Evolutionary conservation across 1,140 invertebrate species (phyloP), one percentile per base, ranked within the genome.

Genomic region (Nymphalis io): DNA sequence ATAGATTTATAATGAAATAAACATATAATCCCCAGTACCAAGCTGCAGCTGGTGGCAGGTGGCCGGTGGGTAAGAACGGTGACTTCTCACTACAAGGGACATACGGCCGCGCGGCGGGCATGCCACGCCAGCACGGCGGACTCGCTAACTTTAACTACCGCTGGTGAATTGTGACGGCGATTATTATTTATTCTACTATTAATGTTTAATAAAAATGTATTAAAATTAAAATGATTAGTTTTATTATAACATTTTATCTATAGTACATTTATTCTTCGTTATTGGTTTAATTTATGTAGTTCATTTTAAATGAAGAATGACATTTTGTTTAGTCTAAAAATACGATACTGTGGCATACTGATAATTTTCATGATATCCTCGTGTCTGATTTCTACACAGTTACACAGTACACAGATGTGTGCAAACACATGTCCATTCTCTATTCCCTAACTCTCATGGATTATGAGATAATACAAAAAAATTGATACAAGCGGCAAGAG

Each of bases 1-100:
- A 27, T 27, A 5, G 5, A 1, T 27, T 8, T 33, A 33, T 33
- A 8, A 8, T 33, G 10, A 72, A 72, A 66, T 42, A 21, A 44
- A 38, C 44, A 12, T 70, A 11, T 67, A 38, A 16, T 60, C 40
- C 27, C 16, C 74, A 80, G 77, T 73, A 73, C 42, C 63, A 70
- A 38, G 82, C 79, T 8, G 78, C 73, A 1, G 83, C 80, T 3
- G 83, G 83, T 23, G 83, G 82, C 1, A 72, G 51, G 12, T 85
- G 82, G 83, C 82, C 82, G 2, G 74, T 83, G 0, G 82, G 82
- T 21, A 84, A 79, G 61, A 84, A 85, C 53, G 81, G 82, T 0
- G 83, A 84, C 55, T 74, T 85, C 61, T 81, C 80, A 0, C 39
- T 82, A n/a, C 76, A 82, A 33, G 82, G 79, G n/a, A 81, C 78